Evolutionary conservation across 2,797 vertebrate genomes (phyloP).

Genomic region (Rhinella marina): DNA sequence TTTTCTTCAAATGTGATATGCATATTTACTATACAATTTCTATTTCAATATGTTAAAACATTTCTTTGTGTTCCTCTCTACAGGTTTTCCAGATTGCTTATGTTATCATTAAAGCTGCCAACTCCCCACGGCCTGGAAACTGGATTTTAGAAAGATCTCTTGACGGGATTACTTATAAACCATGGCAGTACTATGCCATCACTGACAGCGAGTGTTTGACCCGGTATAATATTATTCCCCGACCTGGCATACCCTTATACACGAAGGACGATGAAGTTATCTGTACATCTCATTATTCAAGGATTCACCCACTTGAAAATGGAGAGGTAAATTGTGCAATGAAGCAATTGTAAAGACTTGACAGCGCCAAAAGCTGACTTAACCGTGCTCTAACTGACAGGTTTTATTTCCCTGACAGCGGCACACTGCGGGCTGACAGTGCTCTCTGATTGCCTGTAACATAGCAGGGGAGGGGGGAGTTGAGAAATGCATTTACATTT

Average conservation of each 20-base stretch:
- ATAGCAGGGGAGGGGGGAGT: slow-evolving; percentile 20
- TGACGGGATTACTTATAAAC: slow-evolving; percentile 83
- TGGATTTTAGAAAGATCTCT: slow-evolving; percentile 94
- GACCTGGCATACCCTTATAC: slow-evolving; percentile 87
- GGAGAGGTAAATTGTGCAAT: slow-evolving; percentile 87
- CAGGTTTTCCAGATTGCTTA: slow-evolving; percentile 97
- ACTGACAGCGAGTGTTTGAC: slow-evolving; percentile 92
- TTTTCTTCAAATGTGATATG: not conserved
- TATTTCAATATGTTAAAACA: not conserved
- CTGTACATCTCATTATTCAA: slow-evolving; percentile 96
- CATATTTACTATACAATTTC: not conserved
- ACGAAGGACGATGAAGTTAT: slow-evolving; percentile 92
- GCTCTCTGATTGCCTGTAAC: slow-evolving; percentile 41
- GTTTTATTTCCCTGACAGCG: slow-evolving; percentile 56
- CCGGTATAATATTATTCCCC: slow-evolving; percentile 87
- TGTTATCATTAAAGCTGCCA: slow-evolving; percentile 93
- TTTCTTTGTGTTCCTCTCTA: not conserved
- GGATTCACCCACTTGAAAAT: slow-evolving; percentile 94
- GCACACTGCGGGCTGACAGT: slow-evolving; percentile 47
- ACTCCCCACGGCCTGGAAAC: slow-evolving; percentile 92
- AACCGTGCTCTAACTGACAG: slow-evolving; percentile 40
- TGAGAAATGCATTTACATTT: slow-evolving; percentile 53
- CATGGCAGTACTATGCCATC: slow-evolving; percentile 96
- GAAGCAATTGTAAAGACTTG: not conserved
- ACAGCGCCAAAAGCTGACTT: not conserved